A percentile compares a stretch with the other conserved stretches of the same genome.
phyloP scores from a whole-genome alignment of 2,113 vertebrate species.

The Malurus cyaneus region DNA sequence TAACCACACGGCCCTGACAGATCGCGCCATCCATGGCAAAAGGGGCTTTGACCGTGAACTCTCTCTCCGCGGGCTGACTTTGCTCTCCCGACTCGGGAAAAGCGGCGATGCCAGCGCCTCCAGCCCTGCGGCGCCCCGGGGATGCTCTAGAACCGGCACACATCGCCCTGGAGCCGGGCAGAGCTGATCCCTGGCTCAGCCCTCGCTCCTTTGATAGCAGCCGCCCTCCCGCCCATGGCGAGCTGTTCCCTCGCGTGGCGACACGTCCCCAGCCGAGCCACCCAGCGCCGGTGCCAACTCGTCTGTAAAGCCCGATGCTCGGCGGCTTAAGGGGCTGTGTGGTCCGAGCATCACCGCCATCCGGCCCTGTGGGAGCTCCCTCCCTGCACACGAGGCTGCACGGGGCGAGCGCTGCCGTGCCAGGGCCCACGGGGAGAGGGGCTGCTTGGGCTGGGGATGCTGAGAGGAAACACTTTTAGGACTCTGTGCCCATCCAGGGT shows the following conservation, averaged over 20 bases:
- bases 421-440: fast-evolving
- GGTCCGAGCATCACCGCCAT: background rate
- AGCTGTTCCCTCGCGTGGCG: slow-evolving; percentile 33
- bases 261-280: slow-evolving; percentile 9
- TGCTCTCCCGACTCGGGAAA: background rate
- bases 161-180: fast-evolving
- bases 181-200: background rate
- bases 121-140: background rate
- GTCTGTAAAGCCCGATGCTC: background rate
- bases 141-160: fast-evolving
- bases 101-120: background rate
- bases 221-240: background rate
- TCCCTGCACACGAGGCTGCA: background rate
- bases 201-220: background rate
- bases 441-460: background rate
- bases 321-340: background rate
- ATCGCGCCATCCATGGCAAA: background rate
- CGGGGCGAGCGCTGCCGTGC: fast-evolving
- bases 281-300: background rate
- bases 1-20: fast-evolving
- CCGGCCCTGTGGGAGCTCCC: background rate
- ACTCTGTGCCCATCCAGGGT: background rate
- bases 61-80: background rate
- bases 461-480: fast-evolving
- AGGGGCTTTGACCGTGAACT: slow-evolving; percentile 2